phyloP scores from a whole-genome alignment of 2,888 invertebrate genomes.

The Plusia festucae region DNA sequence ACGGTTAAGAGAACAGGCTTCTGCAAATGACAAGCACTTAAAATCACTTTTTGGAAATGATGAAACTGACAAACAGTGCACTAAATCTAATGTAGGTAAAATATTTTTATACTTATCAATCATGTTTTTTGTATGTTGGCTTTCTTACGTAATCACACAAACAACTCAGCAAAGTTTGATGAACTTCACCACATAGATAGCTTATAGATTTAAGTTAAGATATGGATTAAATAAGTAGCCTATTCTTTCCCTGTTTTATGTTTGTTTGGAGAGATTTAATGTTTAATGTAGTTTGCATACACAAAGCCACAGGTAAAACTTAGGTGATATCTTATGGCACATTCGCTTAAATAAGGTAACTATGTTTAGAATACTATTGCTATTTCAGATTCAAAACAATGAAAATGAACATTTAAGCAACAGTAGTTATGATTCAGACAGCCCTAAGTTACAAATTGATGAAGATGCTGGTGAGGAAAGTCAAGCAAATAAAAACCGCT shows the following conservation, averaged over 20 bases:
- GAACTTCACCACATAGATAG: too few relatives aligned
- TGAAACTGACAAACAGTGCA: conserved; percentile 19
- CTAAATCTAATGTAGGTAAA: conserved; percentile 15
- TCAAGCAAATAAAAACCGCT: conserved; percentile 12
- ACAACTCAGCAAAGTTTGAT: too few relatives aligned
- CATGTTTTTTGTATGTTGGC: background rate
- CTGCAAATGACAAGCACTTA: conserved; percentile 68
- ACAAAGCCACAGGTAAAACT: too few relatives aligned
- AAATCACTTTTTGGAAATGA: conserved; percentile 59
- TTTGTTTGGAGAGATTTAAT: too few relatives aligned
- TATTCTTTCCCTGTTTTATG: too few relatives aligned
- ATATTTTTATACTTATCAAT: background rate
- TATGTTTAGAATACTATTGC: background rate
- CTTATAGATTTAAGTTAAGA: too few relatives aligned
- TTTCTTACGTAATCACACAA: too few relatives aligned
- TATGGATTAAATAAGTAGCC: too few relatives aligned
- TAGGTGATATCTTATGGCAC: too few relatives aligned
- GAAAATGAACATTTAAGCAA: conserved; percentile 19
- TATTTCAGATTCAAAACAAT: conserved; percentile 19
- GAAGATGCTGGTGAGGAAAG: conserved; percentile 8
- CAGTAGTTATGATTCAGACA: conserved; percentile 44
- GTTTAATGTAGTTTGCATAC: too few relatives aligned
- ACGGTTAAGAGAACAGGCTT: conserved; percentile 63
- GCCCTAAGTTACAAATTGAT: conserved; percentile 28
- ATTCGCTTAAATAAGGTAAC: too few relatives aligned